phyloP scores from a whole-genome alignment of 2,113 vertebrate genomes.

The Dipodomys merriami region DNA sequence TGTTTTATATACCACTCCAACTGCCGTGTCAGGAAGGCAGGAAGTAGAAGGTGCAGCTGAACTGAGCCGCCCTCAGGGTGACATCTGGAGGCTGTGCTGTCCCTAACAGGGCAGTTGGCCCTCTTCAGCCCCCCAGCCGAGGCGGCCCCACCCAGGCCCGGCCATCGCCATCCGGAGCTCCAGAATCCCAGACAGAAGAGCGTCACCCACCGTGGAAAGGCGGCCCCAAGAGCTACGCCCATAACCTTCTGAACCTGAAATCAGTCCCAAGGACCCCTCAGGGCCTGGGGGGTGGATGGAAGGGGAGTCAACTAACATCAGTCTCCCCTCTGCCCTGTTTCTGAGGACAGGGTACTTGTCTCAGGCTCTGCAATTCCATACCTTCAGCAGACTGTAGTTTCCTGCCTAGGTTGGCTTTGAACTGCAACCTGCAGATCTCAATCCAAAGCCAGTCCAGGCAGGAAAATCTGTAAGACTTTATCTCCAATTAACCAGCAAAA shows the following conservation, averaged over 20 bases:
- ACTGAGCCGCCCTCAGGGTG: background rate
- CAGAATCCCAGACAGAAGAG: accelerated
- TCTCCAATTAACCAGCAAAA: no score
- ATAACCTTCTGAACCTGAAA: background rate
- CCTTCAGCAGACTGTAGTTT: no score
- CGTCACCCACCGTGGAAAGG: no score
- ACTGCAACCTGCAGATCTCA: no score
- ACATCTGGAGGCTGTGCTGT: background rate
- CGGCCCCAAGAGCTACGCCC: background rate
- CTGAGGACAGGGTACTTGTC: background rate
- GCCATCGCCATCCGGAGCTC: background rate
- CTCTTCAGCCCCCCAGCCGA: background rate
- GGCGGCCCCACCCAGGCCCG: background rate
- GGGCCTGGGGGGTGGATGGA: background rate
- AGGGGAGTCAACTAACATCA: background rate
- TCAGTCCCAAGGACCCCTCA: background rate
- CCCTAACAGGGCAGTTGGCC: no score
- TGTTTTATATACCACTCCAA: constrained; percentile 17
- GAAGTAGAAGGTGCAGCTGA: background rate
- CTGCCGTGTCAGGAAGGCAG: no score
- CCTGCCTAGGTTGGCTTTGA: no score
- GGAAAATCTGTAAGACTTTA: no score
- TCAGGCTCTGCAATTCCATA: no score
- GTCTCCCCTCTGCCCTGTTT: no score
- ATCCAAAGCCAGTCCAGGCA: no score